Evolutionary conservation across 2,888 invertebrate genomes (phyloP), one percentile per base, ranked within the genome.

Genomic region (Gonocerus acuteangulatus): DNA sequence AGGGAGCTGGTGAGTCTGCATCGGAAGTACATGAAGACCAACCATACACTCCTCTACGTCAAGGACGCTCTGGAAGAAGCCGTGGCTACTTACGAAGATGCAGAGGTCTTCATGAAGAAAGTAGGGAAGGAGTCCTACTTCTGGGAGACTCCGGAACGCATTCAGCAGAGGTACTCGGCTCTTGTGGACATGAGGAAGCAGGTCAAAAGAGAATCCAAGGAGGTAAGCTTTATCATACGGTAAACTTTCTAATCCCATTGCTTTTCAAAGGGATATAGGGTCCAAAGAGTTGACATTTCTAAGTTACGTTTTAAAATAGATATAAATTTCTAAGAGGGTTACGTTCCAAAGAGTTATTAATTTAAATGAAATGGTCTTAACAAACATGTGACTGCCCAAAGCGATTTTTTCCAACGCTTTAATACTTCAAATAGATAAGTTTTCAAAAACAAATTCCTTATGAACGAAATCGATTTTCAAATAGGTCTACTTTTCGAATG

Each of bases 1-100:
- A 19, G 22, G 15, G 42, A 39, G 3, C 11, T 54, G 36, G 23
- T 39, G 4, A 39, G 22, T 16, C 21, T 42, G 2, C 39, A 54
- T 16, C 32, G 39, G 21, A 19, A 23, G 7, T 23, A 54, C 7
- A 42, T 42, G 7, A 42, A 39, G 39, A 42, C 54, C 1, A 22
- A 39, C 39, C 54, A 54, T 11, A 42, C 22, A 7, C 23, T 54
- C 2, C 39, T 54, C 13, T 54, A 42, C 23, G 34, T 54, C n/a
- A 54, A 54, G 15, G 54, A 54, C 39, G 39, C 36, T 21, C 21
- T 54, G 54, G 54, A 54, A 42, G 54, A 54, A 42, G 54, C 54
- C 15, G 42, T 42, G 6, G 42, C 32, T 16, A 39, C 54, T 15
- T 54, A 54, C 39, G 42, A 16, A 22, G 54, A 42, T 6, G 36